Conservation (phyloP, 2,888 invertebrate genomes). For the Calliphora vomitoria region DNA sequence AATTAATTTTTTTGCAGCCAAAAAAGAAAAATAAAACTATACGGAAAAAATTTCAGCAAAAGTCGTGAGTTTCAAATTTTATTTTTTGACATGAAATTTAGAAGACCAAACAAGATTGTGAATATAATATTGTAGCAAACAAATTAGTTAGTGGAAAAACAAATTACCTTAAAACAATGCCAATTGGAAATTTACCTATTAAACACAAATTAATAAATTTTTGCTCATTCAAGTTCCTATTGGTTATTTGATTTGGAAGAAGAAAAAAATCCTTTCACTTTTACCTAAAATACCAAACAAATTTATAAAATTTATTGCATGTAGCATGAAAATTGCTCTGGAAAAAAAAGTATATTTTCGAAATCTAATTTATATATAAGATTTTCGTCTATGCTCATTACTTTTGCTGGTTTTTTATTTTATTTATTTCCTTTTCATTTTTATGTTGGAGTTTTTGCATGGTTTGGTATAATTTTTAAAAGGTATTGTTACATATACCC, state of each 20-base stretch:
- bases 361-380: constrained; percentile 53
- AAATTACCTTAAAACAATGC: constrained; percentile 39
- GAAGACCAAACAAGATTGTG: constrained; percentile 59
- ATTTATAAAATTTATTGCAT: constrained; percentile 62
- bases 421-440: background rate
- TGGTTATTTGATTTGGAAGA: constrained; percentile 2
- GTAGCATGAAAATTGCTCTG: constrained; percentile 67
- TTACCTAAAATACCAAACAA: constrained; percentile 45
- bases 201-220: background rate
- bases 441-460: constrained; percentile 9
- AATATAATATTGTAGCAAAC: constrained; percentile 51
- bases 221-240: background rate
- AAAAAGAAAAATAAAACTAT: background rate
- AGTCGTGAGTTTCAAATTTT: constrained; percentile 68
- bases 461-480: constrained; percentile 26
- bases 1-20: constrained; percentile 58
- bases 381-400: constrained; percentile 38
- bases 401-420: constrained; percentile 38
- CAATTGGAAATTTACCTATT: constrained; percentile 31
- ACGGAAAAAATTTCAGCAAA: constrained; percentile 11
- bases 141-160: constrained; percentile 58
- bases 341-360: constrained; percentile 33
- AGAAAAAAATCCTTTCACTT: constrained; percentile 65
- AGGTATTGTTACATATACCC: constrained; percentile 42
- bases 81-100: constrained; percentile 63